Percentiles rank a stretch among this genome's conserved stretches.
Evolutionary conservation across 2,113 vertebrate genomes (phyloP).

Genomic region (Lamprologus sp.): DNA sequence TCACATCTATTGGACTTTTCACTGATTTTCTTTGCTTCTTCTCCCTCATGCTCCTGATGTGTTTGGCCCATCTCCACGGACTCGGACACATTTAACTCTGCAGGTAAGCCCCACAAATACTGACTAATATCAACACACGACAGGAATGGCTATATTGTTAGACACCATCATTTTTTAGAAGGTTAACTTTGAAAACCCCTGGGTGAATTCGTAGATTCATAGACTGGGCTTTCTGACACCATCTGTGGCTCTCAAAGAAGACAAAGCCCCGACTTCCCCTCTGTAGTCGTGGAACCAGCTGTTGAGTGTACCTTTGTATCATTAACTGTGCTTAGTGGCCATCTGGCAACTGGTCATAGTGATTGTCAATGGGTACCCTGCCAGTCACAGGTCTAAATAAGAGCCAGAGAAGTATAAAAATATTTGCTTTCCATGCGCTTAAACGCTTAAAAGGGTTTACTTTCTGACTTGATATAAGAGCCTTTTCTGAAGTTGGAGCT

Average conservation of each 20-base stretch:
- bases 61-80: not conserved
- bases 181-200: not conserved
- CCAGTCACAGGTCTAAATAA: not conserved
- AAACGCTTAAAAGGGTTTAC: not conserved
- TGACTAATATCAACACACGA: not conserved
- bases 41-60: not conserved
- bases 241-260: not conserved
- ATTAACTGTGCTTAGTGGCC: not conserved
- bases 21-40: slow-evolving; percentile 26
- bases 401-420: not conserved
- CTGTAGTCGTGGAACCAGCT: slow-evolving; percentile 11
- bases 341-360: not conserved
- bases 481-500: not conserved
- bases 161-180: not conserved
- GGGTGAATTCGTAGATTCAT: not conserved
- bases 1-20: not conserved
- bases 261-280: not conserved
- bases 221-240: not conserved
- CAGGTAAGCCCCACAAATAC: slow-evolving; percentile 50
- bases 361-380: not conserved
- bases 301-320: not conserved
- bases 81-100: not conserved
- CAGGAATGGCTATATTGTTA: not conserved
- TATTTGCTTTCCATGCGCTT: not conserved
- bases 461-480: not conserved